Conservation (phyloP, 2,797 vertebrate species). For the Amphiprion clarkii region DNA sequence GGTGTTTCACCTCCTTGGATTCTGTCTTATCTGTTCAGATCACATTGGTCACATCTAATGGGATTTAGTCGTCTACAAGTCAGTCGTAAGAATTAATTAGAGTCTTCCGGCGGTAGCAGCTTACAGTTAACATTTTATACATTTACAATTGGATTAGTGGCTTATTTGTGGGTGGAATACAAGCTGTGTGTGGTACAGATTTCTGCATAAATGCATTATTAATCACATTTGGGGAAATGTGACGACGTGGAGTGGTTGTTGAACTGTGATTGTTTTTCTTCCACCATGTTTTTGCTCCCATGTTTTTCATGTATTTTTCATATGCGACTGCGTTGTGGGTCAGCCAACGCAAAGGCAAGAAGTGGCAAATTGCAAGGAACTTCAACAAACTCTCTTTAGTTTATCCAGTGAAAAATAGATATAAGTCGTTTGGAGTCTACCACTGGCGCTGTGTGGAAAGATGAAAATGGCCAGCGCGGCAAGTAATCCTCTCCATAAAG, state of each 20-base stretch:
- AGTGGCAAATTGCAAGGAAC: not conserved
- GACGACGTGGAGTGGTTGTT: not conserved
- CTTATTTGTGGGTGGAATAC: not conserved
- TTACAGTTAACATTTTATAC: slow-evolving; percentile 40
- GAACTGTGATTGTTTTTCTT: not conserved
- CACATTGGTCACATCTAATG: slow-evolving; percentile 30
- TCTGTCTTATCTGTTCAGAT: slow-evolving; percentile 21
- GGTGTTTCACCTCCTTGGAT: slow-evolving; percentile 1
- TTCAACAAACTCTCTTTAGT: not conserved
- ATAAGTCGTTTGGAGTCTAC: not conserved
- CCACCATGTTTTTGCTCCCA: no score
- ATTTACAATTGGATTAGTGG: slow-evolving; percentile 28
- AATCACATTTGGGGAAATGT: not conserved
- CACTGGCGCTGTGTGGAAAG: slow-evolving; percentile 16
- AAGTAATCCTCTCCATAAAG: slow-evolving; percentile 75
- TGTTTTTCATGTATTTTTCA: not conserved
- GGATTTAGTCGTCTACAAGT: slow-evolving; percentile 35
- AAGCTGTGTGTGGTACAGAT: not conserved
- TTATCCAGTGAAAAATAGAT: not conserved
- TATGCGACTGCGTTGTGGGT: not conserved
- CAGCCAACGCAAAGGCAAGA: not conserved
- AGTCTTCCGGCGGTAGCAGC: slow-evolving; percentile 28
- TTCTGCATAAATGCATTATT: not conserved
- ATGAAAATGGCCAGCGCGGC: slow-evolving; percentile 43
- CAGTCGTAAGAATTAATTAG: slow-evolving; percentile 46